Evolutionary conservation across 2,888 invertebrate species (phyloP).

Genomic region (Hydrotaea diabolus): DNA sequence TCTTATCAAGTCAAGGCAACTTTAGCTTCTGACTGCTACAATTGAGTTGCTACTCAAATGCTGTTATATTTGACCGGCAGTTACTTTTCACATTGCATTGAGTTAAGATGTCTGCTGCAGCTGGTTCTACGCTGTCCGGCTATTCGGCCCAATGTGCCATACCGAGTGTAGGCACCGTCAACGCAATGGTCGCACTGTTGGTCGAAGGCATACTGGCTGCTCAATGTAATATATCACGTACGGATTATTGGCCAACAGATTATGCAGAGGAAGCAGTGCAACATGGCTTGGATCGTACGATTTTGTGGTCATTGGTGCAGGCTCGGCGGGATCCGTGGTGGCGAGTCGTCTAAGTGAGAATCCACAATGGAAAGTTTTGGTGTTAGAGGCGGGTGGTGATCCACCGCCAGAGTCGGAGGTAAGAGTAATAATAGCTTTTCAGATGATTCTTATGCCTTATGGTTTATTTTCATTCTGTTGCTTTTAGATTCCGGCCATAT

Average conservation of each 20-base stretch:
- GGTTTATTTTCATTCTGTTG: conserved; percentile 56
- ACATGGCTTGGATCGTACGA: conserved; percentile 78
- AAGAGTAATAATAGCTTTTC: conserved; percentile 63
- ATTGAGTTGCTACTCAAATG: no score
- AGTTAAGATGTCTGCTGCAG: background rate
- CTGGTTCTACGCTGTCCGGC: background rate
- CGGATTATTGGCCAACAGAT: conserved; percentile 82
- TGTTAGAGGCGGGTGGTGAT: conserved; percentile 82
- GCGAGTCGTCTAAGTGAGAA: conserved; percentile 81
- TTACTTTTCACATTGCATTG: background rate
- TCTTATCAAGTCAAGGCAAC: no score
- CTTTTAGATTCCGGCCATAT: conserved; percentile 69
- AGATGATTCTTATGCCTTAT: background rate
- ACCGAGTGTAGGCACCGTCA: conserved; percentile 70
- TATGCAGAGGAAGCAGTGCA: conserved; percentile 71
- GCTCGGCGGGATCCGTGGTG: conserved; percentile 81
- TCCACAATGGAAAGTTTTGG: conserved; percentile 79
- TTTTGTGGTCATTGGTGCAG: conserved; percentile 82
- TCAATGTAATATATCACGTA: conserved; percentile 82
- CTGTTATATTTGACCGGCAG: background rate
- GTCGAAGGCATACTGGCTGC: conserved; percentile 83
- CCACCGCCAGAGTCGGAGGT: conserved; percentile 80
- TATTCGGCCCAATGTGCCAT: conserved; percentile 65
- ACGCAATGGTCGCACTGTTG: conserved; percentile 81
- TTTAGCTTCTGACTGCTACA: no score